Conservation (phyloP, 2,888 invertebrate species). For the Oasisia sp. region DNA sequence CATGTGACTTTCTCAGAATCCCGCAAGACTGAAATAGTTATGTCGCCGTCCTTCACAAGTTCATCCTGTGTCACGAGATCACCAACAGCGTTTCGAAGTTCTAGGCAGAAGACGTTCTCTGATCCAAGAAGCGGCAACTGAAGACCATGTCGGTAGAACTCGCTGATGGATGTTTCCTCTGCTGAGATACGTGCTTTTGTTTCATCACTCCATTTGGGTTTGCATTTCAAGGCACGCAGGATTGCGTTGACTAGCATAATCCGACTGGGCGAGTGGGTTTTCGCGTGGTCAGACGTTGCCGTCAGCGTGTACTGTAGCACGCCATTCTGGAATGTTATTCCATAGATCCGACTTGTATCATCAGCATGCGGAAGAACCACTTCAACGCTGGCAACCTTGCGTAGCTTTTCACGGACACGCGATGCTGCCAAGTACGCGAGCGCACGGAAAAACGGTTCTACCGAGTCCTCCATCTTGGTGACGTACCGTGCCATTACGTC, state of each 20-base stretch:
- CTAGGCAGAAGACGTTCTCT: neutral
- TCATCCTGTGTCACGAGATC: neutral
- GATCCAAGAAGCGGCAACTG: constrained; percentile 5
- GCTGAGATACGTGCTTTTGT: neutral
- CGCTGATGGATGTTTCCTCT: neutral
- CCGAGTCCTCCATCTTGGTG: neutral
- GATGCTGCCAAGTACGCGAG: neutral
- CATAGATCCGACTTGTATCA: neutral
- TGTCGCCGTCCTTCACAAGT: neutral
- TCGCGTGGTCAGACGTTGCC: neutral
- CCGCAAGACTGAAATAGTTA: neutral
- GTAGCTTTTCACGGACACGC: neutral
- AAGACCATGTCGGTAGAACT: neutral
- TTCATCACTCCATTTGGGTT: neutral
- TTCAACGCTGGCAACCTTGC: neutral
- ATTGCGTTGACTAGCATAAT: neutral
- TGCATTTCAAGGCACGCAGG: neutral
- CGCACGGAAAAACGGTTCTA: neutral
- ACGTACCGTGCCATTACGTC: neutral
- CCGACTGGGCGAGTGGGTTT: neutral
- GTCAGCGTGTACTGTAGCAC: neutral
- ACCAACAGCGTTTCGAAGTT: neutral
- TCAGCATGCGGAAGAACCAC: neutral
- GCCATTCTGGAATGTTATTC: neutral
- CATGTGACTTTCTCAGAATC: neutral